Conservation (phyloP, 2,113 vertebrate species). For the Cinclus cinclus region DNA sequence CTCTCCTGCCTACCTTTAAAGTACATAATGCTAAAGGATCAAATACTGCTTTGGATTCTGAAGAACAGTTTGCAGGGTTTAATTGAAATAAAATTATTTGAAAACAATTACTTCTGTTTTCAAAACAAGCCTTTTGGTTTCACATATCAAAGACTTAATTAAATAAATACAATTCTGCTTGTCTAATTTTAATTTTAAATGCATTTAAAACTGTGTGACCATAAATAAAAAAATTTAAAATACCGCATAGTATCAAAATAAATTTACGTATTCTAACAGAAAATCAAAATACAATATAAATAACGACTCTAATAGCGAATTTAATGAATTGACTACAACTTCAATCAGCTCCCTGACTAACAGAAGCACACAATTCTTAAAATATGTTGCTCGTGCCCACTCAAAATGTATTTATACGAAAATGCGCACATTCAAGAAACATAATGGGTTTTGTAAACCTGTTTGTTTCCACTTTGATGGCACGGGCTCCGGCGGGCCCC, state of each 20-base stretch:
- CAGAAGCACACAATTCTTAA: background rate
- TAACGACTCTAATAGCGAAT: rapidly evolving
- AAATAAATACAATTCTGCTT: background rate
- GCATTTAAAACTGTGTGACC: background rate
- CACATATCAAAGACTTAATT: background rate
- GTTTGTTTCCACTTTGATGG: background rate
- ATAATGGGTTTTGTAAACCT: background rate
- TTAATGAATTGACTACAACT: background rate
- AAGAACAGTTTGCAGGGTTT: background rate
- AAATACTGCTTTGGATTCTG: background rate
- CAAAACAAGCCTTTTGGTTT: background rate
- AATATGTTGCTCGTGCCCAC: rapidly evolving
- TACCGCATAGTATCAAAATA: background rate
- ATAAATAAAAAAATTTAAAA: background rate
- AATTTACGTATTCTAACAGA: background rate
- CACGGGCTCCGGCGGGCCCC: background rate
- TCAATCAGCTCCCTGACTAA: background rate
- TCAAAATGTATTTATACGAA: background rate
- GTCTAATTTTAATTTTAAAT: background rate
- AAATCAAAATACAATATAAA: background rate
- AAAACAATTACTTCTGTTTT: background rate
- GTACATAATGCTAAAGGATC: background rate
- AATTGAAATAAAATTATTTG: background rate
- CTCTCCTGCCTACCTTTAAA: background rate
- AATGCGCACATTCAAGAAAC: background rate